Conservation (phyloP, 2,113 vertebrate species). For the Pongo pygmaeus region DNA sequence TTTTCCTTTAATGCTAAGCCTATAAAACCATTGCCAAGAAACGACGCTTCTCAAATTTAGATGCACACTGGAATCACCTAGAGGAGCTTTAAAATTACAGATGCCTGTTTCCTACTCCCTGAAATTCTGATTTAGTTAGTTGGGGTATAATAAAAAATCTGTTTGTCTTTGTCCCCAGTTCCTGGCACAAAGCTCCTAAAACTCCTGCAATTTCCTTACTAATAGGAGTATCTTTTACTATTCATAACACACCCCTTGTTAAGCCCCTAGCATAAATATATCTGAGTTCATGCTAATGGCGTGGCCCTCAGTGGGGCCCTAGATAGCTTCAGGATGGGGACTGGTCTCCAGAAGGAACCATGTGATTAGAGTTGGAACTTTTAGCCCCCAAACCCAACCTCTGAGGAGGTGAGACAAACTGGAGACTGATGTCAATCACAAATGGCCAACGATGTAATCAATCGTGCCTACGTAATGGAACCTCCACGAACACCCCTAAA, state of each 20-base stretch:
- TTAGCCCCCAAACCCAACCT: not conserved
- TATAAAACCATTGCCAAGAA: not conserved
- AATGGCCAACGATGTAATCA: not conserved
- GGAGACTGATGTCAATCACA: not conserved
- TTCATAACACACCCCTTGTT: not conserved
- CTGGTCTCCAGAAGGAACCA: not conserved
- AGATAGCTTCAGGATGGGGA: not conserved
- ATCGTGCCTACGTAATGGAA: not conserved
- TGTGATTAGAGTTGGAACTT: not conserved
- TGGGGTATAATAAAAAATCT: not conserved
- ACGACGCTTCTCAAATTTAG: not conserved
- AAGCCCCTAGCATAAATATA: not conserved
- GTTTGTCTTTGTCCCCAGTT: not conserved
- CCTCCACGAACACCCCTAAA: not conserved
- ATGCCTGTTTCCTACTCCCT: not conserved
- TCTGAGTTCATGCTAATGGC: not conserved
- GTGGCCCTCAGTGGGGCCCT: not conserved
- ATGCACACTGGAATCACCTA: not conserved
- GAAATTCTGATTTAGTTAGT: not conserved
- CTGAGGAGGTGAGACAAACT: not conserved
- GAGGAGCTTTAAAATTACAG: not conserved
- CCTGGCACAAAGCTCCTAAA: not conserved
- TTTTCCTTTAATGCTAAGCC: not conserved
- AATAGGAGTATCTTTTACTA: not conserved
- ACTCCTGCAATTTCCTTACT: not conserved